Base-by-base conservation (phyloP, 2,113 vertebrate genomes). In the Upupa epops region DNA sequence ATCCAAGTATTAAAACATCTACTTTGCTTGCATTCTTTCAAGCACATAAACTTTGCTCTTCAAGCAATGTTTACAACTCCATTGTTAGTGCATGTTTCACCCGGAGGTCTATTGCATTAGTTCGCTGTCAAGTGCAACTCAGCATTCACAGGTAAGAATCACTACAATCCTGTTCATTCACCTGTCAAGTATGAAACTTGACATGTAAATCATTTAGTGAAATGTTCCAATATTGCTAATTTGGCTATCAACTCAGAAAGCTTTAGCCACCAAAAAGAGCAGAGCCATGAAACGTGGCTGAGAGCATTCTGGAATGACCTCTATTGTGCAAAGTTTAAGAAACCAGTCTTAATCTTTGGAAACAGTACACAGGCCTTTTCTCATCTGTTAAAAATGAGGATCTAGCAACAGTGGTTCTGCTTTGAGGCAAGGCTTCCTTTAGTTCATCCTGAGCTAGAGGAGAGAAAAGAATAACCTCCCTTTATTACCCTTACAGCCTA, bases 1-100 rank as follows among this genome's bases (percentile, higher is more conserved):
- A 66, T 95, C 92, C 68, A 85, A 89, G 85, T 74, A 93, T 83
- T 95, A 95, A 48, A 72, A 34, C 17, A 75, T 17, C 28, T 86
- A 84, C 78, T 95, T 90, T 51, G 80, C 64, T 81, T 80, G 64
- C 56, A 60, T 46, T 91, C 54, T 85, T 83, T 91, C 28, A 80
- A 77, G 46, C 13, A 22, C 72, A 24, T 24, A 77, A 65, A 61
- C 1, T 22, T 80, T 86, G 31, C 85, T 74, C 21, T 56, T 34
- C n/a, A 58, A 80, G 64, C n/a, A 71, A n/a, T 45, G 17, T 32
- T 63, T 42, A 28, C 13, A 71, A 59, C 22, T 76, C 70, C 28
- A 72, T 54, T 51, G 0, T 54, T 85, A 89, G 72, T 83, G 65
- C 66, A 54, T 8, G 34, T 82, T 93, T 83, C 0, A 0, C 40